These are phyloP conservation scores for Agelas oroides DNA, from an alignment of 37 sponge, comb jelly and placozoan genomes.

Conservation along the genomic window DNA sequence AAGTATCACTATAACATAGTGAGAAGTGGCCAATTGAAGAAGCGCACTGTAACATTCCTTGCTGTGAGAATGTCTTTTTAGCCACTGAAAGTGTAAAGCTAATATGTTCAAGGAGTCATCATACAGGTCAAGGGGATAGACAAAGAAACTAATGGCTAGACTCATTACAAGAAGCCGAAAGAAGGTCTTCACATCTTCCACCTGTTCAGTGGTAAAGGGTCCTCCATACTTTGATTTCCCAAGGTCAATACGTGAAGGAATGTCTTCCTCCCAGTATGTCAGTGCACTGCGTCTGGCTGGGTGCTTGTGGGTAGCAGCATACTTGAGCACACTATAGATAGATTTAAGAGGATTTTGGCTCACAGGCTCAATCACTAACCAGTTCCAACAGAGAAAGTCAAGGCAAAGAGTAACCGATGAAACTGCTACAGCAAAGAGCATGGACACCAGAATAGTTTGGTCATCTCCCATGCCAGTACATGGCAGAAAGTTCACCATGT, in stretches of 20 bases:
- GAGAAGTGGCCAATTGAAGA: no score
- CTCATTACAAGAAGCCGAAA: background rate
- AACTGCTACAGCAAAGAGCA: no score
- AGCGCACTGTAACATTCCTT: no score
- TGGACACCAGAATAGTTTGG: no score
- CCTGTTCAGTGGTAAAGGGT: slow-evolving; percentile 9
- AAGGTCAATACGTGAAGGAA: background rate
- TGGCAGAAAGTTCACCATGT: no score
- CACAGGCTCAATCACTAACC: background rate
- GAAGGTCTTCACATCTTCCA: slow-evolving; percentile 29
- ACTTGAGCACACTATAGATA: background rate
- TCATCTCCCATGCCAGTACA: background rate
- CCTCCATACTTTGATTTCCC: slow-evolving; percentile 7
- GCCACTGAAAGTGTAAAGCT: no score
- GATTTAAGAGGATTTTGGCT: slow-evolving; percentile 6
- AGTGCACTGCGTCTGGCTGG: slow-evolving; percentile 7
- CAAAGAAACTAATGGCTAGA: background rate
- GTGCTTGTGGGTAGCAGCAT: background rate
- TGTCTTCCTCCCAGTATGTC: background rate
- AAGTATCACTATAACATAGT: no score
- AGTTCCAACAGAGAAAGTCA: background rate
- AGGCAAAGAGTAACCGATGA: background rate
- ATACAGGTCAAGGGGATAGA: no score
- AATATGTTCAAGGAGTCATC: no score
- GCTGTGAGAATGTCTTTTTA: no score